These are phyloP conservation scores for Nycticebus coucang DNA, from an alignment of 2,113 vertebrate genomes.

Conservation along the genomic window DNA sequence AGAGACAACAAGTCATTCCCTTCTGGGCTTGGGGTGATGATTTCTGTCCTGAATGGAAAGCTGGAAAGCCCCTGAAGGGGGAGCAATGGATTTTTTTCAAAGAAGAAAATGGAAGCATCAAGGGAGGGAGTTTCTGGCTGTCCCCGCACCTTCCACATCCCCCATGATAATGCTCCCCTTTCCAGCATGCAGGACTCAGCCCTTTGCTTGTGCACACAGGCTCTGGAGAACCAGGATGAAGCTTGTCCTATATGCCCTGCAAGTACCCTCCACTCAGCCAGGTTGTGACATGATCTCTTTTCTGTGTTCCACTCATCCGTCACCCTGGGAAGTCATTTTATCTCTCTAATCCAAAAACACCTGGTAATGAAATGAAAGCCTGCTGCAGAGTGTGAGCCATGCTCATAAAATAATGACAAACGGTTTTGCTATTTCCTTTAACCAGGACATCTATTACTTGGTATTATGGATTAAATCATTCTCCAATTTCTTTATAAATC, in stretches of 20 bases:
- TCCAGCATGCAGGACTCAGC: background rate
- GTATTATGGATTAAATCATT: constrained; percentile 48
- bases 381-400: background rate
- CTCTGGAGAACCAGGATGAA: background rate
- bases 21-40: background rate
- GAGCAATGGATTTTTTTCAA: background rate
- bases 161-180: background rate
- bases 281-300: background rate
- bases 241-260: background rate
- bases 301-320: background rate
- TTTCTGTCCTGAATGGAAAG: background rate
- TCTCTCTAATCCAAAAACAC: constrained; percentile 54
- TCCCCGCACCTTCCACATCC: fast-evolving
- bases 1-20: background rate
- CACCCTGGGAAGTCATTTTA: constrained; percentile 36
- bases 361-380: constrained; percentile 40
- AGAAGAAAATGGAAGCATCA: background rate
- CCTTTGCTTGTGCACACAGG: no score
- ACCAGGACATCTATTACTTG: constrained; percentile 52
- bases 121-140: background rate
- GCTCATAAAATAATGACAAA: constrained; percentile 54
- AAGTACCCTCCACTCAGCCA: background rate
- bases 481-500: constrained; percentile 50
- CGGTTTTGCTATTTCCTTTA: constrained; percentile 62
- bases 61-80: background rate